These are phyloP conservation scores for Drosophila multiciliata DNA, from an alignment of 2,888 invertebrate genomes.

Conservation along the genomic window DNA sequence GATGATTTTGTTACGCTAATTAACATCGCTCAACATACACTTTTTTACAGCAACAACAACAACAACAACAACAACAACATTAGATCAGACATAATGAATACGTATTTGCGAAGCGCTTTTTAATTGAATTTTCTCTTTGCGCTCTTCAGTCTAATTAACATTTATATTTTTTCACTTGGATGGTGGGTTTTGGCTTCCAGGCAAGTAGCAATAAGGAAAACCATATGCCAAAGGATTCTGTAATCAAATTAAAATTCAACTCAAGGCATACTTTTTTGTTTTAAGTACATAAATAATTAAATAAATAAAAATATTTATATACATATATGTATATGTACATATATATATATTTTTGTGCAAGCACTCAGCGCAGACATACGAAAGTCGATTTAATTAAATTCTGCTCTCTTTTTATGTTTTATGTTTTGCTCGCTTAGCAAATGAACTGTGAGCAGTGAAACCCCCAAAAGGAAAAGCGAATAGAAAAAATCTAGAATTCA, in stretches of 20 bases:
- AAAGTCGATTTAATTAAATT: slow-evolving; percentile 72
- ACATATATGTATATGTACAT: slow-evolving; percentile 4
- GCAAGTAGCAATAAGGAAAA: slow-evolving; percentile 34
- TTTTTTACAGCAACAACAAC: not conserved
- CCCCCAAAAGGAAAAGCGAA: slow-evolving; percentile 12
- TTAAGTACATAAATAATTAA: slow-evolving; percentile 40
- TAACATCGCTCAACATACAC: slow-evolving; percentile 50
- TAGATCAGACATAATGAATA: slow-evolving; percentile 66
- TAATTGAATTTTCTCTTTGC: slow-evolving; percentile 70
- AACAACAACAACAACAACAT: slow-evolving; percentile 26
- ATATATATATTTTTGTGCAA: not conserved
- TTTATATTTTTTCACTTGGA: slow-evolving; percentile 44
- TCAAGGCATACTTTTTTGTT: slow-evolving; percentile 31
- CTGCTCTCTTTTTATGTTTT: slow-evolving; percentile 24
- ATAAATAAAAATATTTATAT: slow-evolving; percentile 34
- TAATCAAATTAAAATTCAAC: slow-evolving; percentile 73
- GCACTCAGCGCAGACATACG: slow-evolving; percentile 16
- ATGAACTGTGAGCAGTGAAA: slow-evolving; percentile 52
- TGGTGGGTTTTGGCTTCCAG: not conserved
- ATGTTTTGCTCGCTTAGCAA: slow-evolving; percentile 40
- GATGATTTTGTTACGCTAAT: slow-evolving; percentile 65
- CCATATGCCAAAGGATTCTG: slow-evolving; percentile 60
- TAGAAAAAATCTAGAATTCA: slow-evolving; percentile 35
- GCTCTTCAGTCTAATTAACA: slow-evolving; percentile 41
- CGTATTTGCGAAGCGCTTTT: slow-evolving; percentile 73